Evolutionary conservation across 2,113 vertebrate genomes (phyloP).

Genomic region (Coptodon rendalli): DNA sequence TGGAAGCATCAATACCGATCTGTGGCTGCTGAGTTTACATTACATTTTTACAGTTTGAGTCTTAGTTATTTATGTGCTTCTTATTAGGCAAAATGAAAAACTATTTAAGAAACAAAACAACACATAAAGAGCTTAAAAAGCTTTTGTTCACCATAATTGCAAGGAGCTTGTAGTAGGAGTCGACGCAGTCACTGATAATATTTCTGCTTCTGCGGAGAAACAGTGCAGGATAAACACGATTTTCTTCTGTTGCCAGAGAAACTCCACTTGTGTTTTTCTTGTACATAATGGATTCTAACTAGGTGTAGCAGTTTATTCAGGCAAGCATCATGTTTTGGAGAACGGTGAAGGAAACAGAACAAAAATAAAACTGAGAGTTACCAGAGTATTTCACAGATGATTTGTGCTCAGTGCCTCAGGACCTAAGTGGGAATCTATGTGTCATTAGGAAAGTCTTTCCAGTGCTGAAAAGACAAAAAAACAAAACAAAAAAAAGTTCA

Average conservation of each 20-base stretch:
- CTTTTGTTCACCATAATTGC: background rate
- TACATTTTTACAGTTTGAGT: background rate
- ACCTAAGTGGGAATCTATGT: conserved; percentile 43
- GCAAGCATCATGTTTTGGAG: conserved; percentile 11
- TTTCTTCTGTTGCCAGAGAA: conserved; percentile 14
- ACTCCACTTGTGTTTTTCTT: background rate
- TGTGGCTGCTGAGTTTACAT: background rate
- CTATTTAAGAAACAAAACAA: background rate
- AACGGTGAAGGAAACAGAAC: background rate
- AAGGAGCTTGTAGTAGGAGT: background rate
- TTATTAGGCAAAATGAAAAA: background rate
- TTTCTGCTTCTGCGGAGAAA: background rate
- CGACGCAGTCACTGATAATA: background rate
- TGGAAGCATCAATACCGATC: background rate
- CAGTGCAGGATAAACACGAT: background rate
- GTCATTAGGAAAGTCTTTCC: conserved; percentile 38
- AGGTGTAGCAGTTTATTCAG: background rate
- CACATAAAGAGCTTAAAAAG: background rate
- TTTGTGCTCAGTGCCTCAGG: conserved; percentile 3
- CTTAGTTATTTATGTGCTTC: background rate
- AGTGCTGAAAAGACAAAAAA: background rate
- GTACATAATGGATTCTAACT: conserved; percentile 1
- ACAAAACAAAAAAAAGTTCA: background rate
- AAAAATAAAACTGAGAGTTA: background rate
- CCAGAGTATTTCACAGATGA: conserved; percentile 3